Evolutionary conservation across 2,113 vertebrate genomes (phyloP), one percentile per base, ranked within the genome.

Genomic region (Limnothrissa miodon): DNA sequence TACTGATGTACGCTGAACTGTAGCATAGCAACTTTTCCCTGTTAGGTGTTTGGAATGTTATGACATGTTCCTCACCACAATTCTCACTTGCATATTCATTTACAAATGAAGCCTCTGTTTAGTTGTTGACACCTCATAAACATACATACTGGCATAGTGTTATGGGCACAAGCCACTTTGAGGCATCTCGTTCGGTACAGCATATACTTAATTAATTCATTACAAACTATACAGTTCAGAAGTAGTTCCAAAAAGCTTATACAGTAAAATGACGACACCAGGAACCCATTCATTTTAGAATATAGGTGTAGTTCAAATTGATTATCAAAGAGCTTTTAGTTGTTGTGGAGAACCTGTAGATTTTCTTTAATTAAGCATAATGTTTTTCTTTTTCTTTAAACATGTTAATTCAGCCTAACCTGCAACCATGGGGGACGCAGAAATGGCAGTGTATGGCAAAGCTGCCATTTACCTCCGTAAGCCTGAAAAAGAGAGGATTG

Each of bases 401-500:
- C 15, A 56, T 56, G 21, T 23, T 56, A 56, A 56, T 56, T 23
- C 19, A 56, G 5, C 21, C 19, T 23, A 23, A 56, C 19, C 51
- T 23, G 51, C 21, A 56, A 56, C 19, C 21, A 56, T 56, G 51
- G 46, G 46, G 46, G 51, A 56, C 4, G 51, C 51, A 21, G 51
- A 56, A 2, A 56, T 56, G 51, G 51, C 51, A 4, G 21, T 23
- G 5, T 56, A 23, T 56, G 51, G 51, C 51, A 23, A 23, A 4
- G 51, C 51, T 56, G 93, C 94, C 0, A 87, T 88, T 0, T 95
- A 90, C 88, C 91, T 95, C 45, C 90, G 91, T 2, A 95, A 92
- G 80, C 89, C 94, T 0, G 94, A 94, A 83, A 93, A 93, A 83
- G 94, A 95, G 84, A 87, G 93, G 36, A 93, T 86, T 1, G 93